Evolutionary conservation across 1,140 invertebrate genomes (phyloP), one percentile per base, ranked within the genome.

Genomic region (Drosophila parvula): DNA sequence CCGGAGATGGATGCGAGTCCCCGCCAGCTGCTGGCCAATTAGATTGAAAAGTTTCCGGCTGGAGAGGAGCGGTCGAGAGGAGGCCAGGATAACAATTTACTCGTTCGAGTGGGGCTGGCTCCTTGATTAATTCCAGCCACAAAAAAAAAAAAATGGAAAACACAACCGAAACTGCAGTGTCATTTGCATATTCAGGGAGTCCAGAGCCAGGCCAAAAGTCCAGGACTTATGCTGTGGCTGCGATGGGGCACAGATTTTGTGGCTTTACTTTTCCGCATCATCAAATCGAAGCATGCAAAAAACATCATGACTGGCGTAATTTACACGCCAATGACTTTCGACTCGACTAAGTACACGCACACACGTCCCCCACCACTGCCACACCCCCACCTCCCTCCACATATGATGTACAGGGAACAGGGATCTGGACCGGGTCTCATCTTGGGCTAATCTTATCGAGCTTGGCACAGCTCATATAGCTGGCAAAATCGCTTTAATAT

Each of bases 231-330:
- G 64, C 41, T 44, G 61, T 40, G 7, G 32, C 34, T 38, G 34
- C 16, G 47, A 56, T 69, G 75, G 56, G 18, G 50, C 34, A 22
- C 68, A 70, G 68, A 71, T 71, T 65, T 81, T 86, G 82, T 82
- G 83, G 83, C 81, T 76, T 86, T 79, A 86, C 83, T 86, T 86
- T 86, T 86, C 83, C 82, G 80, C 83, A 81, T 74, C 83, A 86
- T 86, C 83, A 82, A 86, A 86, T 86, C 75, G 79, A 73, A 81
- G 78, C 65, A 71, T 57, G 68, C 51, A 48, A 65, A 61, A 77
- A 69, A 77, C 62, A 81, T 74, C 82, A 82, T 86, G 82, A 86
- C 82, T 88, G 67, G 83, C 82, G 85, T 86, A 86, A 86, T 86
- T 86, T 65, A 86, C 82, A 76, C 82, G 71, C 83, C 79, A 88